Base-by-base conservation (phyloP, 2,113 vertebrate genomes). In the Psilopsiagon aurifrons region DNA sequence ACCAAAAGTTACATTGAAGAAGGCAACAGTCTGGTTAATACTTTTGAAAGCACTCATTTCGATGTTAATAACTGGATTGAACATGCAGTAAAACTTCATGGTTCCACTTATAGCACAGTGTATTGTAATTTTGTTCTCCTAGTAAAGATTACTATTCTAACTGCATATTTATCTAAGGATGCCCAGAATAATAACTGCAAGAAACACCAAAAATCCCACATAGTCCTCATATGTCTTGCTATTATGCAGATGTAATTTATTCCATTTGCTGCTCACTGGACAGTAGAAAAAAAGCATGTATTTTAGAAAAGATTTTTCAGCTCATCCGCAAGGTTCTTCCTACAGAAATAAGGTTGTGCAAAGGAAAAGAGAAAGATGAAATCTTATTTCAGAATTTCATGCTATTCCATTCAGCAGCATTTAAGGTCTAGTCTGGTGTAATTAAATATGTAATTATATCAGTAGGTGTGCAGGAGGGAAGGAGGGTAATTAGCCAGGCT, bases 11-110 rank as follows among this genome's bases (percentile, higher is more conserved):
- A 79, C 47, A 55, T 31, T 69, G 77, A 94, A 92, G 74, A 92
- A 93, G 92, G 68, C 85, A 88, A 39, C 10, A 4, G 63, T 91
- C 25, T 81, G 59, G 92, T 83, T 63, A 49, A 55, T 94, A 37
- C 46, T 86, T 88, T 79, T 88, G 86, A 93, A 97, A 96, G 83
- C 80, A 51, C 47, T 94, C 91, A 93, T 95, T 97, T 63, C 94
- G 71, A 87, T 59, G 41, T 69, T 91, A 89, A 78, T 91, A 84
- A 88, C 64, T 73, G 78, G 43, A 71, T 75, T 83, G 86, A 85
- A 95, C 92, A 93, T 43, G 57, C 31, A 51, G 7, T 68, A 82
- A 88, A 95, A 92, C 64, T 52, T 46, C 71, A 83, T 75, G 87
- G 23, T 86, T 93, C 59, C 39, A 29, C 91, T 77, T 73, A 71